phyloP scores from a whole-genome alignment of 2,888 invertebrate species.

The Melieria crassipennis region DNA sequence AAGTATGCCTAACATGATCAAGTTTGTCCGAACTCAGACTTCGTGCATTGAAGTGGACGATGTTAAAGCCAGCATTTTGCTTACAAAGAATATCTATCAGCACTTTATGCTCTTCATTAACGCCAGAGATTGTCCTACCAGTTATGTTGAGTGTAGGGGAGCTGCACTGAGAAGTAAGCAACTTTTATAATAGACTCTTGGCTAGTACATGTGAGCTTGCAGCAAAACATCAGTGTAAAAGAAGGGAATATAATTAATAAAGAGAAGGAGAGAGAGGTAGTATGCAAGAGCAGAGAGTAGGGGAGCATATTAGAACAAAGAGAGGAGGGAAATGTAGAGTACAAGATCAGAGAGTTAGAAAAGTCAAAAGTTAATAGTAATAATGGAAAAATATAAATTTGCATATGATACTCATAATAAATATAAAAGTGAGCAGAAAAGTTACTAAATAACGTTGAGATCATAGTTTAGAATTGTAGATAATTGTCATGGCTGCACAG shows the following conservation, averaged over 20 bases:
- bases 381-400: too few relatives aligned
- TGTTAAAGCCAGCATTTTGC: constrained; percentile 15
- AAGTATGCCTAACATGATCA: constrained; percentile 15
- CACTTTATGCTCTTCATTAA: constrained; percentile 1
- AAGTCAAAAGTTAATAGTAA: too few relatives aligned
- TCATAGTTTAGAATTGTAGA: too few relatives aligned
- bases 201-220: background rate
- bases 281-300: background rate
- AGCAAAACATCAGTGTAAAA: background rate
- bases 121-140: constrained; percentile 1
- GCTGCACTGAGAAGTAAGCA: background rate
- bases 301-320: background rate
- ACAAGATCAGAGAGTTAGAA: too few relatives aligned
- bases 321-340: background rate
- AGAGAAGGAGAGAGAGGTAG: background rate
- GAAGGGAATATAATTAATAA: background rate
- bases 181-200: background rate
- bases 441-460: too few relatives aligned
- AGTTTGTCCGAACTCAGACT: constrained; percentile 19
- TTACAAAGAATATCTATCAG: constrained; percentile 21
- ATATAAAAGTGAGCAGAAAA: too few relatives aligned
- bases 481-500: background rate
- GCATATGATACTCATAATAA: too few relatives aligned
- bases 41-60: constrained; percentile 26
- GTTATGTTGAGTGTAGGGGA: too few relatives aligned